These are phyloP conservation scores for Delichon dasypus DNA, from an alignment of 2,797 vertebrate genomes.

Conservation along the genomic window DNA sequence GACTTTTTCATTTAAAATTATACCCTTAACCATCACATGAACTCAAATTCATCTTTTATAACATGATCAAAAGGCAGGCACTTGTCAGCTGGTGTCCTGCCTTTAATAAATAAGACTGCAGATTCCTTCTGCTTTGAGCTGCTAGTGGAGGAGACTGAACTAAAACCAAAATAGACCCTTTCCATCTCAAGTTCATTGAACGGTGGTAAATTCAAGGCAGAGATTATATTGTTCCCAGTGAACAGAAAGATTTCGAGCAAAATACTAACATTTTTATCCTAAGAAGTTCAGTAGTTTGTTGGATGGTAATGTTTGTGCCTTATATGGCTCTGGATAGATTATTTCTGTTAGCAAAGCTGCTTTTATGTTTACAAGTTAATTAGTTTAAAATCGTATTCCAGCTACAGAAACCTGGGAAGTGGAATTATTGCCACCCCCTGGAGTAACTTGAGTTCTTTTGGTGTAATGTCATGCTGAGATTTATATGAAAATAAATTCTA, in stretches of 20 bases:
- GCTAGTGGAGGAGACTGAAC: neutral
- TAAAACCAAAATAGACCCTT: neutral
- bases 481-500: constrained; percentile 74
- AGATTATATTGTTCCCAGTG: neutral
- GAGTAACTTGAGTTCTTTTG: constrained; percentile 62
- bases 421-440: constrained; percentile 57
- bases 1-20: neutral
- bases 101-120: neutral
- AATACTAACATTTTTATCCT: neutral
- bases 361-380: constrained; percentile 56
- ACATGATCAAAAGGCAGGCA: neutral
- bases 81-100: neutral
- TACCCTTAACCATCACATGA: neutral
- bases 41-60: neutral
- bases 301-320: neutral
- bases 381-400: constrained; percentile 55
- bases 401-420: constrained; percentile 26
- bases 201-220: neutral
- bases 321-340: neutral
- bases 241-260: neutral
- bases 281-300: neutral
- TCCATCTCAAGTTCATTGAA: neutral
- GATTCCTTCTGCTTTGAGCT: neutral
- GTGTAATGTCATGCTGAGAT: constrained; percentile 61
- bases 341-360: constrained; percentile 38